Base-by-base conservation (phyloP, 2,797 vertebrate species). In the Picus viridis region DNA sequence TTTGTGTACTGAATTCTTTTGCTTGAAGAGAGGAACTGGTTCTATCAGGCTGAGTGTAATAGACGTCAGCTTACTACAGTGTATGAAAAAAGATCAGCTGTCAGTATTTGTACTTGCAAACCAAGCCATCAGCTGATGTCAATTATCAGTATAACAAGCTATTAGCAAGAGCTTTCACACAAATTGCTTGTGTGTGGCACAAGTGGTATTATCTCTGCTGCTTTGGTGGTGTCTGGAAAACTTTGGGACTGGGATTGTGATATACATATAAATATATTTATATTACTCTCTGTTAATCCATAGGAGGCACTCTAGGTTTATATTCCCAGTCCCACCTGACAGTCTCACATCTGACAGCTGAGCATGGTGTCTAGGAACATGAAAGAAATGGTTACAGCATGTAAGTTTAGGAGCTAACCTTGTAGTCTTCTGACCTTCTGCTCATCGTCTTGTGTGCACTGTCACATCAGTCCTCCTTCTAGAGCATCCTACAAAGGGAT, bases 181-280 rank as follows among this genome's bases (percentile, higher is more conserved):
- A 51, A 53, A 13, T 89, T 90, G 75, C 76, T 68, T 49, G 10
- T 49, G 49, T 49, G 49, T 49, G 49, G 22, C 49, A 23, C 22
- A 24, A 49, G 69, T 92, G 91, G 43, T 49, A 29, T 85, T 88
- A 90, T 62, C 86, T 95, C 83, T 88, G 12, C 67, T 89, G 83
- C 72, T 92, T 83, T 81, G 45, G 45, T 87, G 88, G 51, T 53
- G 89, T 78, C 84, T 94, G 91, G 69, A 93, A 93, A 79, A 83
- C 8, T 83, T 95, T 62, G 68, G 51, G 43, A 71, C 72, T 12
- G 16, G 61, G 43, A n/a, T 74, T 63, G 20, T 63, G 58, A 57
- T 72, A 83, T 88, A 88, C 82, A 15, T 57, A 19, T 89, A 51
- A 51, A 24, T 76, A 2, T 59, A 67, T 96, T 90, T 91, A 62